These are phyloP conservation scores for Galeruca laticollis DNA, from an alignment of 2,888 invertebrate species.

Conservation along the genomic window DNA sequence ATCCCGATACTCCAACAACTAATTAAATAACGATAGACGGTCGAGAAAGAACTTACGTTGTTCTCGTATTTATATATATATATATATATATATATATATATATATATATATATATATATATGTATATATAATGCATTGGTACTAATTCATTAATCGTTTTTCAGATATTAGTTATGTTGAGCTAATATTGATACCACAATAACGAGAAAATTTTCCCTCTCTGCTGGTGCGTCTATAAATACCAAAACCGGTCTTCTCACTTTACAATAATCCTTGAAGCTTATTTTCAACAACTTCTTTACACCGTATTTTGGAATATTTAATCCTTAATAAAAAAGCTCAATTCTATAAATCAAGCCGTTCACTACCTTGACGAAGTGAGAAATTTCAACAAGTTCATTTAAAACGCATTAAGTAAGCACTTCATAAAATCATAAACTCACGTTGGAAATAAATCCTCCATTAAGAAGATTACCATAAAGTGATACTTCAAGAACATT, in stretches of 20 bases:
- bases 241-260: neutral
- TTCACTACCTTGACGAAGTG: constrained; percentile 30
- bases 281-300: constrained; percentile 20
- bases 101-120: no score
- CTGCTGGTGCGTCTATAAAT: neutral
- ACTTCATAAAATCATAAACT: constrained; percentile 40
- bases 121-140: no score
- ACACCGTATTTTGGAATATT: constrained; percentile 28
- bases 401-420: constrained; percentile 32
- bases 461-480: constrained; percentile 39
- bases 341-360: constrained; percentile 31
- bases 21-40: no score
- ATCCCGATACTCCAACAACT: no score
- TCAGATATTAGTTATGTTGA: neutral
- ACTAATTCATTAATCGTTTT: no score
- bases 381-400: constrained; percentile 28
- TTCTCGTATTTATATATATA: no score
- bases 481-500: constrained; percentile 26
- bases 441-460: constrained; percentile 31
- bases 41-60: no score
- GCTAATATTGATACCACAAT: neutral
- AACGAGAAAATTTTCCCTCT: neutral
- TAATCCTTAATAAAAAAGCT: constrained; percentile 20
- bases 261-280: constrained; percentile 11
- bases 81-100: no score